Conservation (phyloP, 2,888 invertebrate species). For the Athalia cordata region DNA sequence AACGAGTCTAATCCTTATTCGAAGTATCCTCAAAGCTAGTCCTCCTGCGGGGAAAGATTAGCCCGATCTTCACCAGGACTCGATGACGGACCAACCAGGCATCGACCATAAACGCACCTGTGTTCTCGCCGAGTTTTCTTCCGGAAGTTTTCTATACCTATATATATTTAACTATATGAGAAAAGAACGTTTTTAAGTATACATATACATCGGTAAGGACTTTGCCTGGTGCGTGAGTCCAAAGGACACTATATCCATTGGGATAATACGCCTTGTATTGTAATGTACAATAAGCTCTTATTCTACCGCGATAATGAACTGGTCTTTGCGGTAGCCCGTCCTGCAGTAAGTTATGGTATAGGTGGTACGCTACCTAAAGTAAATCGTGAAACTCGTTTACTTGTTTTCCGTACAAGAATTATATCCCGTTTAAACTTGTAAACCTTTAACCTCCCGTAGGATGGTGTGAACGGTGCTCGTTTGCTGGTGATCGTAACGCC, state of each 20-base stretch:
- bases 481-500: too few relatives aligned
- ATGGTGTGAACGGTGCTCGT: too few relatives aligned
- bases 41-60: conserved; percentile 60
- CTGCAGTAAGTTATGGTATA: not conserved
- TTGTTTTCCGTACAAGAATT: too few relatives aligned
- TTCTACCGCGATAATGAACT: conserved; percentile 67
- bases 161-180: too few relatives aligned
- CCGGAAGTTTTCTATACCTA: not conserved
- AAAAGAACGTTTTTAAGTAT: not conserved
- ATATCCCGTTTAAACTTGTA: too few relatives aligned
- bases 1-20: conserved; percentile 69
- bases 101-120: conserved; percentile 16
- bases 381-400: too few relatives aligned
- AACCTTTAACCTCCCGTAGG: too few relatives aligned
- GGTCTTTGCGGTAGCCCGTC: conserved; percentile 56
- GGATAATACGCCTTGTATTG: conserved; percentile 30
- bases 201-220: conserved; percentile 4
- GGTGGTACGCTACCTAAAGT: too few relatives aligned
- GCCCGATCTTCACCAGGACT: conserved; percentile 58
- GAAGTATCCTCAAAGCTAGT: conserved; percentile 18
- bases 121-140: conserved; percentile 15
- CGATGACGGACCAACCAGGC: conserved; percentile 29
- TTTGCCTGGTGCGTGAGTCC: not conserved
- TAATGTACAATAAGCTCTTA: conserved; percentile 9
- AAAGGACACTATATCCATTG: too few relatives aligned